Evolutionary conservation across 2,888 invertebrate genomes (phyloP).

Genomic region (Papilio protenor): DNA sequence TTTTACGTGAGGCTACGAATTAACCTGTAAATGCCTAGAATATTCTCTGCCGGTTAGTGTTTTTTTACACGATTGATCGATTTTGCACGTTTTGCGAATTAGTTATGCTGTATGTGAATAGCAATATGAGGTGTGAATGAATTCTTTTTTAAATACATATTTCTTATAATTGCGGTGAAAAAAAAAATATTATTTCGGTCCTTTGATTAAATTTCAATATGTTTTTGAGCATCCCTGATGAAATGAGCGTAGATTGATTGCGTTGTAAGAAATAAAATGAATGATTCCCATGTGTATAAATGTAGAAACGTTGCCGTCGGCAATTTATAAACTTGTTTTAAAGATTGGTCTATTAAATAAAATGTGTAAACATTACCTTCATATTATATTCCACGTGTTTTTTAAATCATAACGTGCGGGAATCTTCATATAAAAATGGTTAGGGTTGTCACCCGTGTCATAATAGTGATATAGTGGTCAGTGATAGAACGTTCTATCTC

Average conservation of each 20-base stretch:
- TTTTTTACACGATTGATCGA: neutral
- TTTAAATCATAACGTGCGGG: too few species aligned
- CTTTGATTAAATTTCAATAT: neutral
- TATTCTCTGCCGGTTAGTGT: neutral
- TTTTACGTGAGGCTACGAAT: conserved; percentile 7
- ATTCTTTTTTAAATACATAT: neutral
- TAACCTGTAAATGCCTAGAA: conserved; percentile 1
- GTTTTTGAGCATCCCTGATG: neutral
- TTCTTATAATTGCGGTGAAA: neutral
- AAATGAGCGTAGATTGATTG: neutral
- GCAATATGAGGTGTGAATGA: neutral
- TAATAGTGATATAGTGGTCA: neutral
- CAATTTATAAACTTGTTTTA: neutral
- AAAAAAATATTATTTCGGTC: neutral
- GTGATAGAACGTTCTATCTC: neutral
- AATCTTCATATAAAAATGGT: too few species aligned
- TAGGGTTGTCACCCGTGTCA: neutral
- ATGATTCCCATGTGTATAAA: neutral
- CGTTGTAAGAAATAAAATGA: neutral
- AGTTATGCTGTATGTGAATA: neutral
- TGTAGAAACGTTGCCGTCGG: too few species aligned
- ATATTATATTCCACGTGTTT: too few species aligned
- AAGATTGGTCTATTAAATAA: neutral
- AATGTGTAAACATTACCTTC: too few species aligned
- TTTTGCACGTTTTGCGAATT: conserved; percentile 9